Conservation (phyloP, 2,888 invertebrate species). For the Cantharis rufa region DNA sequence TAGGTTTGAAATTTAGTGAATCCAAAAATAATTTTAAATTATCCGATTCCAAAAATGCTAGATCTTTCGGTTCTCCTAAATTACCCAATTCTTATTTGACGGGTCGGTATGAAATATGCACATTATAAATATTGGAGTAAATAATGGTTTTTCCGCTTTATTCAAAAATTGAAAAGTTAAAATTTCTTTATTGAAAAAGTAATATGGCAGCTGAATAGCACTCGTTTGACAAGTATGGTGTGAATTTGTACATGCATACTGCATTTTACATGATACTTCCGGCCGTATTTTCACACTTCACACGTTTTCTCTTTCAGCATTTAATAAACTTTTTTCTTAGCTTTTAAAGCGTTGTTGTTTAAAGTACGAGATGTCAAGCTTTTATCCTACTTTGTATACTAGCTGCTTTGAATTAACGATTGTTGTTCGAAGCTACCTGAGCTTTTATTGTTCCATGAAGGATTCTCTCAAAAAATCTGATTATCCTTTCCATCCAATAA, state of each 20-base stretch:
- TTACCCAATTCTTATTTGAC: neutral
- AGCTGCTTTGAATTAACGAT: slow-evolving; percentile 23
- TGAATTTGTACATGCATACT: slow-evolving; percentile 17
- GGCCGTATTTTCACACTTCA: slow-evolving; percentile 30
- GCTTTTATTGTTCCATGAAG: neutral
- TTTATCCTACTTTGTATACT: slow-evolving; percentile 11
- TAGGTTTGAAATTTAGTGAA: neutral
- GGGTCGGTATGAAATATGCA: neutral
- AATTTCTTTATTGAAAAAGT: slow-evolving; percentile 8
- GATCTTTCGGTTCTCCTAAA: neutral
- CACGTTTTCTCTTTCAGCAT: slow-evolving; percentile 28
- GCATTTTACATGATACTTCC: slow-evolving; percentile 31
- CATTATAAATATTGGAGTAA: neutral
- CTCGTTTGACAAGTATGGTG: slow-evolving; percentile 14
- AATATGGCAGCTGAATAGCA: slow-evolving; percentile 20
- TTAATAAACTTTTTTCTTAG: slow-evolving; percentile 27
- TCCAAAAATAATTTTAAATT: neutral
- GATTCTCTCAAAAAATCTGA: neutral
- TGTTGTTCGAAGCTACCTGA: slow-evolving; percentile 7
- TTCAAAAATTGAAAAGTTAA: neutral
- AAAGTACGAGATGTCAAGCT: slow-evolving; percentile 25
- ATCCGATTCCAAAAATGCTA: neutral
- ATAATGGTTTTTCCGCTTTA: neutral
- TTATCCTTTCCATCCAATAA: neutral
- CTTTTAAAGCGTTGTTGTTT: slow-evolving; percentile 17